Conservation (phyloP, 2,888 invertebrate genomes). For the Girardia tigrina region DNA sequence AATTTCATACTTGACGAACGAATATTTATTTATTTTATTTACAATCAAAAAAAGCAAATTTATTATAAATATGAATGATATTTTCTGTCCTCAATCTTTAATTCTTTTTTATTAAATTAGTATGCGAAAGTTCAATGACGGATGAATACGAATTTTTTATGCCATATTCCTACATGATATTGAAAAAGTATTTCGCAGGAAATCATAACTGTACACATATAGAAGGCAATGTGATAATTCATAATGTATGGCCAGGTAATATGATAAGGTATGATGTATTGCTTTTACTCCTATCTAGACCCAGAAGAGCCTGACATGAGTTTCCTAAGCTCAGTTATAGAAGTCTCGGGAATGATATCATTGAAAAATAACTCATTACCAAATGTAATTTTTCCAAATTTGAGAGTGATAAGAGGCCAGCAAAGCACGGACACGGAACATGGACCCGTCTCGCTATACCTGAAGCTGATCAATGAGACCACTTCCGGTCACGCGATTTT, state of each 20-base stretch:
- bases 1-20: no score
- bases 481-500: neutral
- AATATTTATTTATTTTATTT: no score
- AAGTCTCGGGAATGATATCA: neutral
- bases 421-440: neutral
- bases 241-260: neutral
- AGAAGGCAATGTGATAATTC: neutral
- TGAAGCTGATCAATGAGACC: neutral
- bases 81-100: no score
- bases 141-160: neutral
- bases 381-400: neutral
- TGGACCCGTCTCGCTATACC: neutral
- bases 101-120: no score
- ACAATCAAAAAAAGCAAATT: no score
- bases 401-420: neutral
- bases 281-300: no score
- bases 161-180: neutral
- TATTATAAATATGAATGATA: no score
- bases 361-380: neutral
- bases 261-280: no score
- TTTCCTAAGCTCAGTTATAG: neutral
- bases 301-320: neutral
- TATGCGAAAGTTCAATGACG: neutral
- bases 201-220: constrained; percentile 6
- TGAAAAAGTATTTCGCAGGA: neutral